These are phyloP conservation scores for Holothuria glaberrima DNA, from an alignment of 35 echinoderm and acorn worm genomes.

Conservation along the genomic window DNA sequence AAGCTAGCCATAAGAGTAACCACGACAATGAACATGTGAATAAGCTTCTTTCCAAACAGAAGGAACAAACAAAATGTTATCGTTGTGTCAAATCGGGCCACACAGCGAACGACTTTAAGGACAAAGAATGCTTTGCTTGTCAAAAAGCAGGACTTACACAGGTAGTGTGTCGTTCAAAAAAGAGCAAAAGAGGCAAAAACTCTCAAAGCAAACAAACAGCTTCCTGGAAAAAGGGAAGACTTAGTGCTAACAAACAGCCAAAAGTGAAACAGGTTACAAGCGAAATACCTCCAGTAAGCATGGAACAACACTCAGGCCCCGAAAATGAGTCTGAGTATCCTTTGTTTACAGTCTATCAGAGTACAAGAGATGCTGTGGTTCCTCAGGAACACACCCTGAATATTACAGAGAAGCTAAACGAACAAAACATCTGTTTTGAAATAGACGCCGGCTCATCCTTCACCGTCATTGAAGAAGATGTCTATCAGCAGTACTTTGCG, in stretches of 20 bases:
- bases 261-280: not conserved
- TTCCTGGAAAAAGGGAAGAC: not conserved
- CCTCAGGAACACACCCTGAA: not conserved
- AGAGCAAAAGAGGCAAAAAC: not conserved
- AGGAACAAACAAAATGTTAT: not conserved
- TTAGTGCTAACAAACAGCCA: not conserved
- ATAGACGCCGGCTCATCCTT: constrained; percentile 58
- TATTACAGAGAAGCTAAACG: not conserved
- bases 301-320: constrained; percentile 29
- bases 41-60: not conserved
- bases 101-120: constrained; percentile 18
- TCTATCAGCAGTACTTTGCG: constrained; percentile 13
- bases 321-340: not conserved
- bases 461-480: constrained; percentile 46
- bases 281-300: constrained; percentile 14
- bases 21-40: too few relatives aligned
- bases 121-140: constrained; percentile 54
- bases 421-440: constrained; percentile 37
- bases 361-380: not conserved
- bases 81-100: constrained; percentile 38
- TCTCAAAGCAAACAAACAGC: not conserved
- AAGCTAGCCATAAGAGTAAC: not conserved
- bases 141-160: constrained; percentile 1
- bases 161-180: not conserved
- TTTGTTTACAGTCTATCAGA: not conserved